These are phyloP conservation scores for Griposia aprilina DNA, from an alignment of 2,888 invertebrate species.

Conservation along the genomic window DNA sequence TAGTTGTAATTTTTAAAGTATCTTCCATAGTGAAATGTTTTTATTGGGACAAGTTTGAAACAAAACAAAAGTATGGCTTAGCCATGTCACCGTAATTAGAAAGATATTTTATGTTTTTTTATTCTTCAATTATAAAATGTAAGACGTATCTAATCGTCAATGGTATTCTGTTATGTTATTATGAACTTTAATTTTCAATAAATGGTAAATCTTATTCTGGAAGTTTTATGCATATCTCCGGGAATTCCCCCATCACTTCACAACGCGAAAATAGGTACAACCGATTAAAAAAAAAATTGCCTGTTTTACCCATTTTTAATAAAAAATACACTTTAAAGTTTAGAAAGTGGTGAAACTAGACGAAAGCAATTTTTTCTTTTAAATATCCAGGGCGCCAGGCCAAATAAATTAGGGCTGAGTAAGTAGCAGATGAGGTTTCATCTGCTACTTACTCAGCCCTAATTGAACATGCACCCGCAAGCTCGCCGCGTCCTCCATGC, in stretches of 20 bases:
- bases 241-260: not conserved
- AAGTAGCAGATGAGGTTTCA: too few species aligned
- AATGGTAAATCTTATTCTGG: conserved; percentile 22
- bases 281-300: too few species aligned
- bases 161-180: conserved; percentile 54
- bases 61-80: conserved; percentile 13
- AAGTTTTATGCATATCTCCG: conserved; percentile 10
- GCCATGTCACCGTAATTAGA: conserved; percentile 33
- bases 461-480: too few species aligned
- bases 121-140: conserved; percentile 27
- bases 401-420: too few species aligned
- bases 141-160: conserved; percentile 51
- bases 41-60: conserved; percentile 55
- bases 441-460: too few species aligned
- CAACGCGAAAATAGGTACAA: not conserved
- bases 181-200: conserved; percentile 40
- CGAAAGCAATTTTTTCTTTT: too few species aligned
- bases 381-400: too few species aligned
- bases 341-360: too few species aligned
- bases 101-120: conserved; percentile 22
- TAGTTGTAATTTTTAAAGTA: conserved; percentile 52
- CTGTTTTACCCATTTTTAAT: too few species aligned
- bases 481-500: too few species aligned
- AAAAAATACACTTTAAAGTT: too few species aligned
- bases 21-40: conserved; percentile 61